Base-by-base conservation (phyloP, 2,797 vertebrate genomes). In the Arrhamphus sclerolepis region DNA sequence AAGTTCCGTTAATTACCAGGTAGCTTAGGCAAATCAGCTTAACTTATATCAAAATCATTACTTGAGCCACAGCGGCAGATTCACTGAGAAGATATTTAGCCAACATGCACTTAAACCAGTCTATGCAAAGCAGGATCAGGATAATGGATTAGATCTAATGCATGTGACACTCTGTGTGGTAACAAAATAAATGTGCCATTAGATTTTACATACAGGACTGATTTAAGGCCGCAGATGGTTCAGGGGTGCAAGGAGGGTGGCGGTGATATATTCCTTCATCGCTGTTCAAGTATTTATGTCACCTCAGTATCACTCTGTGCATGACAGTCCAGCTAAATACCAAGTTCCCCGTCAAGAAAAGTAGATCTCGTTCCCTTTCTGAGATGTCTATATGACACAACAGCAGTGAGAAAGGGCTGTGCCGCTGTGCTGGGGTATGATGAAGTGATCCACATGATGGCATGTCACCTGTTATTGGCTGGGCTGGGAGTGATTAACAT, bases 401-500 rank as follows among this genome's bases (percentile, higher is more conserved):
- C 58, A 55, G 51, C 0, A 55, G 66, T 65, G 55, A 58, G 46
- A 64, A 44, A 54, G 51, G 44, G 62, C 44, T 49, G 79, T 72
- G 26, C 75, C 20, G 79, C 83, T 72, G 83, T 46, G 81, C 78
- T 69, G 81, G 13, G 78, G 46, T 70, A 67, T 59, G 79, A 84
- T 82, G 75, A 75, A 85, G 86, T 75, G 86, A 87, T 90, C 78
- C 86, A 84, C 80, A 78, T 83, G 85, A 84, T 84, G 87, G 81
- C 86, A 86, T 80, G 84, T 87, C 83, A 82, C 84, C 62, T 69
- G 83, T 88, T 89, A 90, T 88, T 90, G 87, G 85, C 86, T 84
- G 78, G 84, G 81, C 84, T 80, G 82, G 82, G 81, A 87, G 88
- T 91, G 87, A 92, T 93, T 92, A 93, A 90, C 86, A 88, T 86